phyloP scores from a whole-genome alignment of 2,113 vertebrate genomes.

The Muntiacus reevesi region DNA sequence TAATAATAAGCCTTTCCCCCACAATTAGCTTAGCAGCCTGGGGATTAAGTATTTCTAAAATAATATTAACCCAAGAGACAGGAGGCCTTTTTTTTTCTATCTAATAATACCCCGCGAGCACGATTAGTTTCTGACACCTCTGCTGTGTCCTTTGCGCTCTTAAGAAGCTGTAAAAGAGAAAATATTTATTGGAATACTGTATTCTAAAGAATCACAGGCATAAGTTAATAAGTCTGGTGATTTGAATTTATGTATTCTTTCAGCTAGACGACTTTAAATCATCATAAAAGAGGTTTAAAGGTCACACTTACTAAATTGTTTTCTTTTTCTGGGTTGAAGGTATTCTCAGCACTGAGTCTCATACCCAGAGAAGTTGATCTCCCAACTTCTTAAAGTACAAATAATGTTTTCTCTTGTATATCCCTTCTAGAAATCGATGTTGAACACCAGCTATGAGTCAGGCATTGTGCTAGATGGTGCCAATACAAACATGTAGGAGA shows the following conservation, averaged over 20 bases:
- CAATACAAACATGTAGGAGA: not conserved
- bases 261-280: not conserved
- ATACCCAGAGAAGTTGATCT: not conserved
- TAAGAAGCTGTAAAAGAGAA: constrained; percentile 1
- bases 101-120: not conserved
- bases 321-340: not conserved
- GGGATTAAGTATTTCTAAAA: constrained; percentile 66
- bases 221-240: constrained; percentile 27
- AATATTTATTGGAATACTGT: constrained; percentile 28
- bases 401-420: not conserved
- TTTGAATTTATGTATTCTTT: constrained; percentile 2
- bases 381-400: not conserved
- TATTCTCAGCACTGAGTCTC: not conserved
- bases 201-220: not conserved
- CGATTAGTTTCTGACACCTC: constrained; percentile 17
- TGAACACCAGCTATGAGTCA: not conserved
- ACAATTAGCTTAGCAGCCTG: constrained; percentile 57
- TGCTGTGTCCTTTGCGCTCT: not conserved
- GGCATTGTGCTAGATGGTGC: not conserved
- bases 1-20: constrained; percentile 56
- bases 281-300: constrained; percentile 2
- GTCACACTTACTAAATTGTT: not conserved
- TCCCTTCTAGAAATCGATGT: not conserved
- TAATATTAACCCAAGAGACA: constrained; percentile 56
- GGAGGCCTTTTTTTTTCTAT: constrained; percentile 13